Evolutionary conservation across 2,113 vertebrate species (phyloP).

Genomic region (Variabilichromis moorii): DNA sequence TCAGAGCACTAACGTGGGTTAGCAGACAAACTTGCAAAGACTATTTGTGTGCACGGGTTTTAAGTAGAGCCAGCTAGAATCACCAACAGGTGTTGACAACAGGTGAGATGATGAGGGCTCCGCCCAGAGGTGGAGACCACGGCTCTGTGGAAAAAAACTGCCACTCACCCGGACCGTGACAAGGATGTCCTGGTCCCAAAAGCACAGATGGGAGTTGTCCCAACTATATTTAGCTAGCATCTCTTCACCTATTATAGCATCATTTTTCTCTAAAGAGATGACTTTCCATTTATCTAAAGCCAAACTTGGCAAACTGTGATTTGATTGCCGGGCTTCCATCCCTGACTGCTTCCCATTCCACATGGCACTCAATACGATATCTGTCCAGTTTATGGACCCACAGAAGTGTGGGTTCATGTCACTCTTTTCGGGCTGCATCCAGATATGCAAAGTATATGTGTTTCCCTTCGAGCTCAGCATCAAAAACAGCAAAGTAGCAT

Average conservation of each 20-base stretch:
- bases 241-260: fast-evolving
- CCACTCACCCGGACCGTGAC: fast-evolving
- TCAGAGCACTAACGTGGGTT: fast-evolving
- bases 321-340: fast-evolving
- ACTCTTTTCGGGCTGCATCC: fast-evolving
- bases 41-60: fast-evolving
- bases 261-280: fast-evolving
- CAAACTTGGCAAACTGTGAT: fast-evolving
- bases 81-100: not conserved
- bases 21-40: fast-evolving
- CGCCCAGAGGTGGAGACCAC: fast-evolving
- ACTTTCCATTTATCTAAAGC: not conserved
- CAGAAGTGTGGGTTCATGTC: fast-evolving
- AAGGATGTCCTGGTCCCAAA: fast-evolving
- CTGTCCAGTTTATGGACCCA: fast-evolving
- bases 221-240: fast-evolving
- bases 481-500: fast-evolving
- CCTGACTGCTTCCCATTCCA: fast-evolving
- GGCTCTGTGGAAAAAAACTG: fast-evolving
- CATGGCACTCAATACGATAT: not conserved
- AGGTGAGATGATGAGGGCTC: not conserved
- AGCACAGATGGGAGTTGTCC: fast-evolving
- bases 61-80: not conserved
- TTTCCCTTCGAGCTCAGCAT: fast-evolving
- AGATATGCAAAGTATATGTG: fast-evolving